These are phyloP conservation scores for Oscheius sp. DNA, from an alignment of 2,888 invertebrate genomes.

Conservation along the genomic window DNA sequence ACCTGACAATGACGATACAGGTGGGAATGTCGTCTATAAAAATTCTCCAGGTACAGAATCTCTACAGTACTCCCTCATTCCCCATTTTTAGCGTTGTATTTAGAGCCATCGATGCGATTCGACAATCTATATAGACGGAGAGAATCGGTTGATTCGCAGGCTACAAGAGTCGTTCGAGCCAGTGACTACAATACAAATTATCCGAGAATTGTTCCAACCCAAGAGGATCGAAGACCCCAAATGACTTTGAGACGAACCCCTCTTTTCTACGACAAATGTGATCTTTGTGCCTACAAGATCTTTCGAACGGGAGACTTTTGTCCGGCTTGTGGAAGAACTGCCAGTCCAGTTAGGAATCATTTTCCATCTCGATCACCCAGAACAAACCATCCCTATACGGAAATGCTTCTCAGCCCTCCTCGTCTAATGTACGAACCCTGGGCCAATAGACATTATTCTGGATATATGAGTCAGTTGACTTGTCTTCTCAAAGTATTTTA, in stretches of 20 bases:
- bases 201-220: neutral
- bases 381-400: neutral
- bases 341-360: constrained; percentile 10
- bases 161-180: constrained; percentile 11
- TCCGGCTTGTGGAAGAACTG: constrained; percentile 25
- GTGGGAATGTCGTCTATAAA: neutral
- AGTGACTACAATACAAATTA: neutral
- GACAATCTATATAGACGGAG: constrained; percentile 10
- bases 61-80: neutral
- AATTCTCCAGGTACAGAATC: constrained; percentile 3
- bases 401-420: constrained; percentile 17
- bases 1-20: neutral
- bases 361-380: neutral
- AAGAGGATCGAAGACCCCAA: neutral
- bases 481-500: neutral
- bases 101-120: constrained; percentile 12
- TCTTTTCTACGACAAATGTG: constrained; percentile 33
- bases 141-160: constrained; percentile 20
- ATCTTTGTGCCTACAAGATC: constrained; percentile 30
- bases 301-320: constrained; percentile 29
- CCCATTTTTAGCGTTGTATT: constrained; percentile 7
- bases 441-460: constrained; percentile 7
- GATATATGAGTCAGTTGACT: neutral
- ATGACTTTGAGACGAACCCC: constrained; percentile 19
- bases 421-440: constrained; percentile 15